Evolutionary conservation across 2,797 vertebrate genomes (phyloP).

Genomic region (Acanthurus lineatus): DNA sequence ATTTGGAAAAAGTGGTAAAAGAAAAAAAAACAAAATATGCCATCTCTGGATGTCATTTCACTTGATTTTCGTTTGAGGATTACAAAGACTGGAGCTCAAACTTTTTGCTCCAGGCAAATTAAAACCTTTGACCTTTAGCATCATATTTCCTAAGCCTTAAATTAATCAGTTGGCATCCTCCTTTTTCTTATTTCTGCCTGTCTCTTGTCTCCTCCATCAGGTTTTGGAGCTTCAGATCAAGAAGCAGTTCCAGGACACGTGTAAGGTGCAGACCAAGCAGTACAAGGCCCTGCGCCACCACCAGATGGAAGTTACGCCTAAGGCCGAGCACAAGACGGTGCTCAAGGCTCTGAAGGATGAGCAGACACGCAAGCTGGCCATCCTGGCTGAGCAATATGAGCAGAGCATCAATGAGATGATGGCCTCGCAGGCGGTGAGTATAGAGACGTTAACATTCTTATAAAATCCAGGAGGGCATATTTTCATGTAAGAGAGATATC

Average conservation of each 20-base stretch:
- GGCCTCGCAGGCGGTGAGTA: constrained; percentile 96
- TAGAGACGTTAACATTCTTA: not conserved
- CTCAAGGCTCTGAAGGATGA: constrained; percentile 97
- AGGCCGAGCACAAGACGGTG: constrained; percentile 98
- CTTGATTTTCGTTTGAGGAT: constrained; percentile 33
- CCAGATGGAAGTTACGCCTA: constrained; percentile 99
- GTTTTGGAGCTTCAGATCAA: constrained; percentile 99
- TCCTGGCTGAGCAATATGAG: constrained; percentile 95
- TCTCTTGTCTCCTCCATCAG: constrained; percentile 74
- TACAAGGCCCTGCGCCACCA: constrained; percentile 99
- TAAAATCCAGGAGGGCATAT: not conserved
- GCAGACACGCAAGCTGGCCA: constrained; percentile 95
- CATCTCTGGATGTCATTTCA: constrained; percentile 33
- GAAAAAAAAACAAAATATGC: constrained; percentile 32
- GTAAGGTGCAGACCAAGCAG: constrained; percentile 99
- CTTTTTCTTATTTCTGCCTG: not conserved
- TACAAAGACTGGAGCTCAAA: not conserved
- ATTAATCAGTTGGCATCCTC: not conserved
- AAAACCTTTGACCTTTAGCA: constrained; percentile 37
- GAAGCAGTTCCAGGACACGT: constrained; percentile 99
- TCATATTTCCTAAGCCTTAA: not conserved
- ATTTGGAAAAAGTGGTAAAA: constrained; percentile 40
- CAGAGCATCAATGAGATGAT: constrained; percentile 99
- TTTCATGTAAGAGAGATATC: not conserved
- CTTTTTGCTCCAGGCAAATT: not conserved